phyloP scores from a whole-genome alignment of 2,888 invertebrate species.

The Cantharis nigra region DNA sequence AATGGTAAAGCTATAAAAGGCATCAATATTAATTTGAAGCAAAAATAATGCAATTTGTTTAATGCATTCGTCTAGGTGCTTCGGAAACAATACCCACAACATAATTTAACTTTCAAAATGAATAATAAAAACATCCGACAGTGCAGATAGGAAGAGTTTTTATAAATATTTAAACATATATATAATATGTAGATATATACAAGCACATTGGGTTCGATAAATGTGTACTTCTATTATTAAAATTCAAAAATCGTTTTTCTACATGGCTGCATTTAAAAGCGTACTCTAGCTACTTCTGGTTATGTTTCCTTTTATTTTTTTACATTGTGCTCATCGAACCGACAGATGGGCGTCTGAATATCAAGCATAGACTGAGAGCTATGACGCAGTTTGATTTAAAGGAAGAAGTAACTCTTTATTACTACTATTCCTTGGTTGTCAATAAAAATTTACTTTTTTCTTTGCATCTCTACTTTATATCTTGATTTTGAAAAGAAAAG shows the following conservation, averaged over 20 bases:
- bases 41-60: no score
- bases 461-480: background rate
- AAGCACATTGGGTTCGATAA: background rate
- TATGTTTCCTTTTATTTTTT: conserved; percentile 13
- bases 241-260: conserved; percentile 20
- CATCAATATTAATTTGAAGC: no score
- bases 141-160: background rate
- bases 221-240: conserved; percentile 2
- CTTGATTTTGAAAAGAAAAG: background rate
- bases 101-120: background rate
- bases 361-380: conserved; percentile 13
- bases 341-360: conserved; percentile 15
- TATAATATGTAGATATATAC: background rate
- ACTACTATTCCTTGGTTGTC: background rate
- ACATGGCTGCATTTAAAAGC: conserved; percentile 11
- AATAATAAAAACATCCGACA: background rate
- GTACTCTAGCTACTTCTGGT: conserved; percentile 8
- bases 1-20: no score
- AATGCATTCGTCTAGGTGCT: background rate
- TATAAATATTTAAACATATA: background rate
- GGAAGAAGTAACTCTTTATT: background rate
- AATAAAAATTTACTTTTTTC: background rate
- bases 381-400: conserved; percentile 8
- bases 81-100: background rate
- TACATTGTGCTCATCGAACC: conserved; percentile 15